phyloP scores from a whole-genome alignment of 2,888 invertebrate species.

The Watsonalla cultraria region DNA sequence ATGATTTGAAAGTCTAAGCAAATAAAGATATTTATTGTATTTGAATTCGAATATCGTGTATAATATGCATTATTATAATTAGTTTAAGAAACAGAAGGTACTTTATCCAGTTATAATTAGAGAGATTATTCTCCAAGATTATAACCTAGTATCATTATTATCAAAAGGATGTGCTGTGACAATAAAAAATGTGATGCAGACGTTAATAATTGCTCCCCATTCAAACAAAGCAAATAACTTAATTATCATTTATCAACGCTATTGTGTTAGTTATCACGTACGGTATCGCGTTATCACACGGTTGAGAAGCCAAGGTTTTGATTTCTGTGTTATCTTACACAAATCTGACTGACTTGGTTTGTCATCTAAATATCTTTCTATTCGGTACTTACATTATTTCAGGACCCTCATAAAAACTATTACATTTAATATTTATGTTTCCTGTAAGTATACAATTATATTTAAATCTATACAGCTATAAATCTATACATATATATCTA shows the following conservation, averaged over 20 bases:
- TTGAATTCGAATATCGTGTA: no score
- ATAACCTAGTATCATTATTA: no score
- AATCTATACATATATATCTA: no score
- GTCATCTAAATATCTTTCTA: neutral
- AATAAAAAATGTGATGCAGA: neutral
- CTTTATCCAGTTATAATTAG: no score
- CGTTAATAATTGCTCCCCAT: neutral
- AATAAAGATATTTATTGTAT: no score
- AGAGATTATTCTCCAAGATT: no score
- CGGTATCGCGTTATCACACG: constrained; percentile 28
- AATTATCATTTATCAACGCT: constrained; percentile 12
- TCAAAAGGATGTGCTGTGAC: neutral
- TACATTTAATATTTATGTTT: no score
- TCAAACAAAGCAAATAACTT: constrained; percentile 1
- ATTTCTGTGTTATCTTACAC: neutral
- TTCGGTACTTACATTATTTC: neutral
- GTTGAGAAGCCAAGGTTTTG: neutral
- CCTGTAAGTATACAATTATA: no score
- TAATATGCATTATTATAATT: no score
- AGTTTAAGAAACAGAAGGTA: no score
- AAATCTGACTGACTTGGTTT: neutral
- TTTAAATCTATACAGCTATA: no score
- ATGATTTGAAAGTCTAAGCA: no score
- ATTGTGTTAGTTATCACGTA: constrained; percentile 27
- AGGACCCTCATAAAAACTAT: neutral